Base-by-base conservation (phyloP, 2,113 vertebrate species). In the Paraplagusia blochii region DNA sequence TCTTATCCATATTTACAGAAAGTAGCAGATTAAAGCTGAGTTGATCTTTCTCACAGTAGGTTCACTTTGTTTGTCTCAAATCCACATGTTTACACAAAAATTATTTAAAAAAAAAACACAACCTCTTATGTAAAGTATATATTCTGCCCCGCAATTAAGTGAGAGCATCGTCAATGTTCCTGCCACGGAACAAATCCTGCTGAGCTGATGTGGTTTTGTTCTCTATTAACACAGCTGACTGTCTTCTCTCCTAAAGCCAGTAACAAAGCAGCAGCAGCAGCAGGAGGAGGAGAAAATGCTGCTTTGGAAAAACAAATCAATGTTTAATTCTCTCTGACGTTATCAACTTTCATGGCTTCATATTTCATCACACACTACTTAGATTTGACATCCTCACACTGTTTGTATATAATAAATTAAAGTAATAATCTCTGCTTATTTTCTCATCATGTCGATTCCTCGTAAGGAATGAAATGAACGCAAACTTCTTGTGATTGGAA, bases 221-320 rank as follows among this genome's bases (percentile, higher is more conserved):
- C 17, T 67, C 61, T 51, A 14, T 22, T 46, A 53, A 49, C 46
- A 36, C 40, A 42, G 45, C 72, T 63, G 68, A 67, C 46, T 47
- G 3, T 38, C 47, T 34, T 47, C 44, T 71, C 50, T 72, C 72
- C 44, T 52, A 9, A 52, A 54, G n/a, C 52, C 63, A 48, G 57
- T n/a, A 12, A 18, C 80, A 77, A 79, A 74, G 38, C 74, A 56
- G 34, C 22, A 29, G n/a, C n/a, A 66, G 61, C 60, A 53, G 52
- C 7, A 61, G 57, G 56, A 49, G 49, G 9, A 3, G 52, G 43
- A 16, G 18, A 34, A 54, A 64, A 29, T 29, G 22, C 22, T 29
- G 22, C 22, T 29, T 29, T 29, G 22, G 22, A 29, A 29, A 29
- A 29, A 29, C 22, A 29, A 29, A 29, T 29, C 22, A 29, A 6